These are phyloP conservation scores for Callimorpha dominula DNA, from an alignment of 2,888 invertebrate genomes.

Conservation along the genomic window DNA sequence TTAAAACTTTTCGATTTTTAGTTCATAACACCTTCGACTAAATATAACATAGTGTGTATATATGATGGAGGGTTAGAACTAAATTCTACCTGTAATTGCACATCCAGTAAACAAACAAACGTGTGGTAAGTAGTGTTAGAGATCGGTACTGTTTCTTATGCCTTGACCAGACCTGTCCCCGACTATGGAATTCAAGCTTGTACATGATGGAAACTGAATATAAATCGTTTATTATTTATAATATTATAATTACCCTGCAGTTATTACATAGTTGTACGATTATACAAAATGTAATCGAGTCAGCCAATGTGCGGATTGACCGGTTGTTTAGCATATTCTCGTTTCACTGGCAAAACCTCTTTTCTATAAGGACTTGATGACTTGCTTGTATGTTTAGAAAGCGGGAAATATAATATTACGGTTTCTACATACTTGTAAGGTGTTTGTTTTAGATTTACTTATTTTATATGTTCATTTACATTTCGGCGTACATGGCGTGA, in stretches of 20 bases:
- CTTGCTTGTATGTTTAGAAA: constrained; percentile 41
- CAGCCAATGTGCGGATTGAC: constrained; percentile 31
- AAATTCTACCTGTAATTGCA: neutral
- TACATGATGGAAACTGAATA: constrained; percentile 68
- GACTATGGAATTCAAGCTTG: constrained; percentile 36
- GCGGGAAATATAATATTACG: constrained; percentile 15
- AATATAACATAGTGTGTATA: too few species aligned
- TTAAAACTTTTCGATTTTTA: too few species aligned
- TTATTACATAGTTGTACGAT: constrained; percentile 45
- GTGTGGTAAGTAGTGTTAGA: neutral
- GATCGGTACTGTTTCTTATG: neutral
- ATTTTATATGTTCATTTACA: neutral
- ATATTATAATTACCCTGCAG: constrained; percentile 65
- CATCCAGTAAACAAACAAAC: neutral
- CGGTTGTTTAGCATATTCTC: constrained; percentile 55
- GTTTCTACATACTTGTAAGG: neutral
- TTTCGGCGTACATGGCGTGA: too few species aligned
- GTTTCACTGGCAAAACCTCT: constrained; percentile 41
- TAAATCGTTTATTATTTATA: constrained; percentile 78
- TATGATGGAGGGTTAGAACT: neutral
- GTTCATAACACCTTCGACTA: too few species aligned
- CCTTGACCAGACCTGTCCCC: constrained; percentile 18
- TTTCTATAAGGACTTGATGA: constrained; percentile 41
- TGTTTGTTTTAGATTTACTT: neutral
- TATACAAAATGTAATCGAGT: constrained; percentile 45